Conservation (phyloP, 2,888 invertebrate genomes). For the Horisme vitalbata region DNA sequence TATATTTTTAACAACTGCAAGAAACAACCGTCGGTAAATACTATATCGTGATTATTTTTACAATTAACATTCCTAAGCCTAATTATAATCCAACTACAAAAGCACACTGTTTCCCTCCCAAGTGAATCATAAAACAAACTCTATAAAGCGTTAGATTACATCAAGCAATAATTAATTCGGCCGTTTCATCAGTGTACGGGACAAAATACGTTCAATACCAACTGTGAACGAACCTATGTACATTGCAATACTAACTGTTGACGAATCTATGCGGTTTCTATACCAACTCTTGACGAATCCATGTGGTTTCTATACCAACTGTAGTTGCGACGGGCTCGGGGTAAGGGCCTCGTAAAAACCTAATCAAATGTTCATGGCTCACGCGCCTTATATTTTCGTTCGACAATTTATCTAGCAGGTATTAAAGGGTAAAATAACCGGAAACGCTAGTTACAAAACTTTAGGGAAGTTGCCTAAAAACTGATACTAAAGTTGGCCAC, state of each 20-base stretch:
- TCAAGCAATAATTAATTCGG: conserved; percentile 33
- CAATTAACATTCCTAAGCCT: too few species aligned
- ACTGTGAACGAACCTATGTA: not conserved
- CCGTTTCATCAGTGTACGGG: conserved; percentile 17
- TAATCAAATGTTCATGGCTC: conserved; percentile 41
- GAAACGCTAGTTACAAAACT: too few species aligned
- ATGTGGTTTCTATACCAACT: too few species aligned
- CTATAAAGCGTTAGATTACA: conserved; percentile 22
- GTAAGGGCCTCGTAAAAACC: conserved; percentile 37
- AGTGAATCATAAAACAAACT: conserved; percentile 11
- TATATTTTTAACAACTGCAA: too few species aligned
- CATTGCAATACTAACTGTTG: not conserved
- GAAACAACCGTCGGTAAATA: too few species aligned
- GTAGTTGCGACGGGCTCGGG: not conserved
- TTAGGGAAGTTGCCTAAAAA: too few species aligned
- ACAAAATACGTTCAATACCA: conserved; percentile 1
- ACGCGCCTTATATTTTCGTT: conserved; percentile 22
- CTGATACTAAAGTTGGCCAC: too few species aligned
- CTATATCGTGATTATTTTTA: too few species aligned
- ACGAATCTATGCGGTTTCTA: not conserved
- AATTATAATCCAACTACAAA: not conserved
- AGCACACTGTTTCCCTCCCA: not conserved
- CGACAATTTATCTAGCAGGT: conserved; percentile 11
- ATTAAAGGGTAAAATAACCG: too few species aligned
- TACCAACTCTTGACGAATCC: too few species aligned